Evolutionary conservation across 2,113 vertebrate genomes (phyloP).

Genomic region (Plectropomus leopardus): DNA sequence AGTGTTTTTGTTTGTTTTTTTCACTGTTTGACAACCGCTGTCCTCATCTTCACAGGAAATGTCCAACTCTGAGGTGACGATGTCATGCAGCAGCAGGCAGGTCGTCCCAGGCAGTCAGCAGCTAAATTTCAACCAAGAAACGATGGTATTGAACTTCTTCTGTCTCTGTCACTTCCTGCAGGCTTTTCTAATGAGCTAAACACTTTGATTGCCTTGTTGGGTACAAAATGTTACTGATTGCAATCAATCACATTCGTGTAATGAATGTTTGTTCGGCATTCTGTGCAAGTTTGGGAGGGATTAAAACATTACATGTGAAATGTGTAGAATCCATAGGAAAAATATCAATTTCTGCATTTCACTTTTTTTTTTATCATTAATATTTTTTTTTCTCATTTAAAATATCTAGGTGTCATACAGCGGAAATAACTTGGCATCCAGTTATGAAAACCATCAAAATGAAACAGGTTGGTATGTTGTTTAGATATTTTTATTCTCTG

Average conservation of each 20-base stretch:
- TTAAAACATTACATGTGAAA: not conserved
- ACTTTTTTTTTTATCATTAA: no score
- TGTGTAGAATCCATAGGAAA: not conserved
- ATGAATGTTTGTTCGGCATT: slow-evolving; percentile 16
- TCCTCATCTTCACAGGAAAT: slow-evolving; percentile 82
- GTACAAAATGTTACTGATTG: slow-evolving; percentile 31
- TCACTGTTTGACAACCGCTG: slow-evolving; percentile 67
- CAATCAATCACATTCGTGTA: slow-evolving; percentile 28
- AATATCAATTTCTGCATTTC: not conserved
- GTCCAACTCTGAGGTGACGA: slow-evolving; percentile 79
- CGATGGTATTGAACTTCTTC: slow-evolving; percentile 82
- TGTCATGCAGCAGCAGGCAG: slow-evolving; percentile 81
- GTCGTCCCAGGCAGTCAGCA: slow-evolving; percentile 79
- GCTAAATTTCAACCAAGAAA: slow-evolving; percentile 81
- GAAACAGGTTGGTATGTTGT: slow-evolving; percentile 75
- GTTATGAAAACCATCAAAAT: slow-evolving; percentile 80
- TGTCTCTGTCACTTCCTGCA: not conserved
- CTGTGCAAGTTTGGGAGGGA: not conserved
- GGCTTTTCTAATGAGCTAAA: slow-evolving; percentile 35
- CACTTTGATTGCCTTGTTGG: slow-evolving; percentile 17
- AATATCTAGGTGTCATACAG: slow-evolving; percentile 72
- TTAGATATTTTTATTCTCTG: slow-evolving; percentile 1
- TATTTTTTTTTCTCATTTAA: slow-evolving; percentile 10
- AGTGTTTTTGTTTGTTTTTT: slow-evolving; percentile 23
- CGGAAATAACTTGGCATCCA: slow-evolving; percentile 63